These are phyloP conservation scores for Stichopus chloronotus DNA, from an alignment of 35 echinoderm and acorn worm species.

Conservation along the genomic window DNA sequence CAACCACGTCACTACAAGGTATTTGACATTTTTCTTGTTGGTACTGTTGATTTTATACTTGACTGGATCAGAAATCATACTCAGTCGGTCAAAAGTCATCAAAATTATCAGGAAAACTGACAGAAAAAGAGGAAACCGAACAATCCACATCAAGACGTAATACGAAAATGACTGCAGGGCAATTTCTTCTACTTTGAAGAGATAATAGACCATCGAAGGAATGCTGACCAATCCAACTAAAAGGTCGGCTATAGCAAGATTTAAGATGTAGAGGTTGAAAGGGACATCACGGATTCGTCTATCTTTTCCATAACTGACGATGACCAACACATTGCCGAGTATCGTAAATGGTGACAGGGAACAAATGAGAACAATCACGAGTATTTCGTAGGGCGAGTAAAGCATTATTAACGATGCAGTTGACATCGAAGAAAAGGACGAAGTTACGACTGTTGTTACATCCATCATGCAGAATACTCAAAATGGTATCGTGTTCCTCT, in stretches of 20 bases:
- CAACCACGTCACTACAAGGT: not conserved
- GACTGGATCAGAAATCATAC: slow-evolving; percentile 13
- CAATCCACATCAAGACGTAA: not conserved
- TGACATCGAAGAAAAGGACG: too few relatives aligned
- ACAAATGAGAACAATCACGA: not conserved
- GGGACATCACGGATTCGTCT: not conserved
- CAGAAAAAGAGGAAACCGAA: not conserved
- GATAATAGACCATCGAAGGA: not conserved
- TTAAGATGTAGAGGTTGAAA: slow-evolving; percentile 8
- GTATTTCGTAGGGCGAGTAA: not conserved
- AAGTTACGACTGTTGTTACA: too few relatives aligned
- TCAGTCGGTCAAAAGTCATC: slow-evolving; percentile 19
- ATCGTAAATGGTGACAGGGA: not conserved
- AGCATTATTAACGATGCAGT: too few relatives aligned
- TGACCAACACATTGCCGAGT: slow-evolving; percentile 13
- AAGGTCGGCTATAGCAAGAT: slow-evolving; percentile 16
- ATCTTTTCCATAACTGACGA: not conserved
- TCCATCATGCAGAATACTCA: too few relatives aligned
- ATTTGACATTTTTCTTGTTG: not conserved
- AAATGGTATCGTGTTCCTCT: too few relatives aligned
- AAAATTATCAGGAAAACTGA: not conserved
- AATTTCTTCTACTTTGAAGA: too few relatives aligned
- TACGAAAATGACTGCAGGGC: not conserved
- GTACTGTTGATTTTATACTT: slow-evolving; percentile 15
- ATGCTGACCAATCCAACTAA: slow-evolving; percentile 11